Percentiles rank a stretch among this genome's conserved stretches.
These are phyloP conservation scores for Fratercula arctica DNA, from an alignment of 2,797 vertebrate genomes.

Conservation along the genomic window DNA sequence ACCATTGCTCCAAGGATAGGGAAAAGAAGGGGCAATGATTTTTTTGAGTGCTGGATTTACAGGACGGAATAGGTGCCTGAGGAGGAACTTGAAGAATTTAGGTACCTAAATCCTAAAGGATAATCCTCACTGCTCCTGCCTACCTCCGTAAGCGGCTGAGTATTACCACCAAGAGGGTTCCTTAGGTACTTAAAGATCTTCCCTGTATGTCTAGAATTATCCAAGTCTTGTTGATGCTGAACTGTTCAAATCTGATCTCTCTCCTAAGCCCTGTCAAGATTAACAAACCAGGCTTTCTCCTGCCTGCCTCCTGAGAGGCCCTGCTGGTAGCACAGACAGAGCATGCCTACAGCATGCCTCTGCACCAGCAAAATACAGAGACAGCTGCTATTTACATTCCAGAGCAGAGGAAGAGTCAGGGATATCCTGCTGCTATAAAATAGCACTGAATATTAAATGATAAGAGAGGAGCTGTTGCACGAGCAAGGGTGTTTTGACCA, in stretches of 20 bases:
- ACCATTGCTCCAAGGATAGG: neutral
- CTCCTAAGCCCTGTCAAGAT: conserved; percentile 48
- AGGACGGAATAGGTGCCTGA: neutral
- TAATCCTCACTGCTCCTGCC: neutral
- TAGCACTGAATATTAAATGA: neutral
- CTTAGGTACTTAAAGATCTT: conserved; percentile 22
- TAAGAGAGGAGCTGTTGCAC: neutral
- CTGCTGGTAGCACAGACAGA: conserved; percentile 24
- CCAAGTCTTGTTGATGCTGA: conserved; percentile 25
- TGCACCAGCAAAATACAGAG: neutral
- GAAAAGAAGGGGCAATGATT: neutral
- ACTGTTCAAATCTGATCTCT: conserved; percentile 42
- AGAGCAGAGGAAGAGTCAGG: conserved; percentile 44
- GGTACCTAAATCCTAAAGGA: conserved; percentile 40
- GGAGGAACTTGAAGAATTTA: conserved; percentile 16
- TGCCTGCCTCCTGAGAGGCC: conserved; percentile 15
- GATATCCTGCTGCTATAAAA: conserved; percentile 42
- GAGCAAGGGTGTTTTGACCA: neutral
- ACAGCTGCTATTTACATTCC: conserved; percentile 48
- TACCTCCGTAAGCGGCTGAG: neutral
- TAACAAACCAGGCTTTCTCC: neutral
- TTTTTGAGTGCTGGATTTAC: neutral
- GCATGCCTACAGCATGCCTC: conserved; percentile 20
- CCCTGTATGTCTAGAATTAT: conserved; percentile 21
- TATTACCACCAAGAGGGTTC: conserved; percentile 56